phyloP scores from a whole-genome alignment of 1,140 invertebrate genomes.

The Sitobion miscanthi region DNA sequence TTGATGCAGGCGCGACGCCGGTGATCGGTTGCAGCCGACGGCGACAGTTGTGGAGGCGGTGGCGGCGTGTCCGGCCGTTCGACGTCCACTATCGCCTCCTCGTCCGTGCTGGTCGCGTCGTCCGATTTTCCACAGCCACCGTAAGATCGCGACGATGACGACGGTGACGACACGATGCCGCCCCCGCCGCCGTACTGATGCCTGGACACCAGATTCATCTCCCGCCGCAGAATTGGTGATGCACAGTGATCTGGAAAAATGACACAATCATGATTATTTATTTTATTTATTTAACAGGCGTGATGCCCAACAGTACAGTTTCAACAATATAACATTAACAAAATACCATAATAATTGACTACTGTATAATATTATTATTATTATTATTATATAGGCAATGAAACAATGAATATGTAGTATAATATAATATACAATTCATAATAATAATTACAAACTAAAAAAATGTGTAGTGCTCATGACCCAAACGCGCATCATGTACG shows the following conservation, averaged over 20 bases:
- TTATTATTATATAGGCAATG: too few relatives aligned
- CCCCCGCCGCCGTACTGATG: neutral
- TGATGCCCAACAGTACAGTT: too few relatives aligned
- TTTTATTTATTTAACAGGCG: neutral
- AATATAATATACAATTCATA: too few relatives aligned
- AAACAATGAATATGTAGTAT: too few relatives aligned
- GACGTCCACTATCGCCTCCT: slow-evolving; percentile 43
- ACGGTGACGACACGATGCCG: neutral
- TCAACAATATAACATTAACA: neutral
- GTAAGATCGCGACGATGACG: neutral
- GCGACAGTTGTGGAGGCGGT: neutral
- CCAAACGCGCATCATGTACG: too few relatives aligned
- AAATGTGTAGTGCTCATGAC: too few relatives aligned
- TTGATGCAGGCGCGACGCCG: neutral
- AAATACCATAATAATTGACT: neutral
- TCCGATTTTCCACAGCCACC: neutral
- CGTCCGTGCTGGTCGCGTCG: neutral
- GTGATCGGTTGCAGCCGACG: neutral
- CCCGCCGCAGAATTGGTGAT: neutral
- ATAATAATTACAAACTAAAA: too few relatives aligned
- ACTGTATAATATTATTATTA: too few relatives aligned
- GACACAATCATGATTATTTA: neutral
- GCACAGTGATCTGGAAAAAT: neutral
- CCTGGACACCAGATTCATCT: slow-evolving; percentile 36
- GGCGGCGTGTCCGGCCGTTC: slow-evolving; percentile 39